Evolutionary conservation across 37 sponge, comb jelly and placozoan species (phyloP).

Genomic region (Theonella swinhoei): DNA sequence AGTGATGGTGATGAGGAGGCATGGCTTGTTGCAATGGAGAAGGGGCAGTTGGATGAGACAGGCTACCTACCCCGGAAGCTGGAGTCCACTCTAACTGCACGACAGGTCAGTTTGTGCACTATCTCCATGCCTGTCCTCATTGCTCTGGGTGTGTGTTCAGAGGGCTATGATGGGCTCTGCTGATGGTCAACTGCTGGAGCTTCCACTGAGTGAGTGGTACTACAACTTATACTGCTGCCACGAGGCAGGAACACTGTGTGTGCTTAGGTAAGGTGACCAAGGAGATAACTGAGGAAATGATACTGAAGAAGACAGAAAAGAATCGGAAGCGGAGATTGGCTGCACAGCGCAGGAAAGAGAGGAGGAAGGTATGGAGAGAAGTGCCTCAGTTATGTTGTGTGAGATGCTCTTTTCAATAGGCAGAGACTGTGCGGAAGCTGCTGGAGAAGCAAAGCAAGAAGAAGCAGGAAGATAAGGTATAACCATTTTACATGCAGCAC

Average conservation of each 20-base stretch:
- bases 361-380: conserved; percentile 52
- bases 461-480: conserved; percentile 68
- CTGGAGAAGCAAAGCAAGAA: conserved; percentile 75
- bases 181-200: conserved; percentile 35
- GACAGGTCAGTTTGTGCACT: conserved; percentile 58
- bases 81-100: conserved; percentile 55
- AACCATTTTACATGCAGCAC: background rate
- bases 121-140: background rate
- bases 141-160: background rate
- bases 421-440: conserved; percentile 76
- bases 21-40: conserved; percentile 81
- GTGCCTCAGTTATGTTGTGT: background rate
- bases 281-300: conserved; percentile 76
- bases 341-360: conserved; percentile 74
- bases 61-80: conserved; percentile 76
- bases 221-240: too few relatives aligned
- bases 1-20: conserved; percentile 70
- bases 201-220: conserved; percentile 26
- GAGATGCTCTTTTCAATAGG: conserved; percentile 25
- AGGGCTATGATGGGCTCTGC: conserved; percentile 48
- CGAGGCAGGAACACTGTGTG: too few relatives aligned
- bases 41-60: conserved; percentile 70
- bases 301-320: conserved; percentile 80
- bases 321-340: conserved; percentile 64
- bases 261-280: conserved; percentile 12